Base-by-base conservation (phyloP, 1,140 invertebrate species). In the Holotrichia oblita region DNA sequence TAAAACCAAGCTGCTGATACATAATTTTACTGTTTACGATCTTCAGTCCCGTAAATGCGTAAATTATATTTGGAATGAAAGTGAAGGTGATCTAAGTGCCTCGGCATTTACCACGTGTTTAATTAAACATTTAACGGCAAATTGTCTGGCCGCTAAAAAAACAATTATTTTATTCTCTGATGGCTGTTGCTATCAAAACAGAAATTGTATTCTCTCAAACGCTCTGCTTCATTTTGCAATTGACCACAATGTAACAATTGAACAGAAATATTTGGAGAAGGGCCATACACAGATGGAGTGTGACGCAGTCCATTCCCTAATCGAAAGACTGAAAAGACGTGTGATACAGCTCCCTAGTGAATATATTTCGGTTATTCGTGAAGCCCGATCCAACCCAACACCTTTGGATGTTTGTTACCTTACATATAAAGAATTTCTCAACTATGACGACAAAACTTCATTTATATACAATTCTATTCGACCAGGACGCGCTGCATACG, bases 231-330 rank as follows among this genome's bases (percentile, higher is more conserved):
- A 34, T 40, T 69, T 84, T 10, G 48, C 80, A 76, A 81, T 83
- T 27, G 75, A 81, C 44, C 55, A 78, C n/a, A 48, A 77, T 42
- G 76, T 80, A 41, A 73, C 80, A 24, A 75, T 85, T 74, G 82
- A 76, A 22, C 86, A 87, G 77, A 87, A 87, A 74, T 87, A 79
- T 80, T 81, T 88, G 8, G 85, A 83, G 74, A 84, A 83, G 76
- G 85, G 86, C 12, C 86, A 87, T 78, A 86, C 85, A 8, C 83
- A 87, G 79, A 87, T 87, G 86, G 85, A 87, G 77, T 80, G 77
- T 41, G 84, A 85, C 76, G 76, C 78, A 24, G 79, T 84, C 7
- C 83, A 84, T 77, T 74, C 77, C 9, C 48, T 2, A 10, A 84
- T 84, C 61, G 83, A 85, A 77, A 81, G 76, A 73, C 75, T 84